These are phyloP conservation scores for Machaerirhynchus nigripectus DNA, from an alignment of 2,113 vertebrate genomes.

Conservation along the genomic window DNA sequence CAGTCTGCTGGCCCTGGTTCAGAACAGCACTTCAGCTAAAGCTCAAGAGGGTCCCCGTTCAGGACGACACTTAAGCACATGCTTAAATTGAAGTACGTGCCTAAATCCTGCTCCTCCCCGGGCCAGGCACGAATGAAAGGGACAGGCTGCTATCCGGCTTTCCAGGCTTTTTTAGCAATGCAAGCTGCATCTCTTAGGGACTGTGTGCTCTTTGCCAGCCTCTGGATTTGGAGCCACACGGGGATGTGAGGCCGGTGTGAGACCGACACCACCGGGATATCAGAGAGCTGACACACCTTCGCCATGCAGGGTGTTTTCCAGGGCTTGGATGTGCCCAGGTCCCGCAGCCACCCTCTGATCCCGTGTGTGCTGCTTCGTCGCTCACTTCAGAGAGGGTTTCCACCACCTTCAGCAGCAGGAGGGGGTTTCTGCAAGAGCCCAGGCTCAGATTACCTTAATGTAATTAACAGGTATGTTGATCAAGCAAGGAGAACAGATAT, in stretches of 20 bases:
- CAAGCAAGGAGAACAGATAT: not conserved
- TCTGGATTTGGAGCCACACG: rapidly evolving
- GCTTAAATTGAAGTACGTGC: not conserved
- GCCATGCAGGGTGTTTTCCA: not conserved
- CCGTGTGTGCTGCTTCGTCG: rapidly evolving
- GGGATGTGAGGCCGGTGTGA: not conserved
- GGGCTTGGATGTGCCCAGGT: not conserved
- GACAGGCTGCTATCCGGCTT: not conserved
- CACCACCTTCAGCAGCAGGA: not conserved
- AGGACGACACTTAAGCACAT: not conserved
- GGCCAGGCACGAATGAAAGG: not conserved
- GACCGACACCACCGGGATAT: not conserved
- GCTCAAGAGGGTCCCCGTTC: not conserved
- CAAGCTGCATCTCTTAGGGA: not conserved
- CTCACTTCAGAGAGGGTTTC: not conserved
- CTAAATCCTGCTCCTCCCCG: not conserved
- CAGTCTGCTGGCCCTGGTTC: not conserved
- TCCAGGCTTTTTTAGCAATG: not conserved
- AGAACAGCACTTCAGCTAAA: not conserved
- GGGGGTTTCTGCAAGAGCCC: not conserved
- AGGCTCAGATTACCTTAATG: not conserved
- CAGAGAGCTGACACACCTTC: not conserved
- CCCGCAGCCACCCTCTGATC: not conserved
- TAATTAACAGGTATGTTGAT: not conserved
- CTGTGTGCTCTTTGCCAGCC: not conserved